Evolutionary conservation across 2,113 vertebrate genomes (phyloP), one percentile per base, ranked within the genome.

Genomic region (Callospermophilus lateralis): DNA sequence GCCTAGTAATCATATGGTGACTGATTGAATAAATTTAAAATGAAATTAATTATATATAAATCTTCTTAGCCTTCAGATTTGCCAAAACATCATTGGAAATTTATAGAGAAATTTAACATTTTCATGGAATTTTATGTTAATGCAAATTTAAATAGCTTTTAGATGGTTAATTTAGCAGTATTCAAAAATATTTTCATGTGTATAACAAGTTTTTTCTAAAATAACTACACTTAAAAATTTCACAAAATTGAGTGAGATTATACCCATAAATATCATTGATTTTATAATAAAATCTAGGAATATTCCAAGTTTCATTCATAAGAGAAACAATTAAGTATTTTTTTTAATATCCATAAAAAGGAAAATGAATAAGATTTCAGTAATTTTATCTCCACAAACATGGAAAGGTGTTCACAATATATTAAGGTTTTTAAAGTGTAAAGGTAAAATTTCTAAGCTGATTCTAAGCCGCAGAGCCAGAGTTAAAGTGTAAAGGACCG

Each of bases 351-450:
- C 26, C 11, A 63, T 51, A 48, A 42, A 42, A 81, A 74, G 30
- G 30, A 73, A 86, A 86, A 76, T 81, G 9, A 80, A 55, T 86
- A 86, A 61, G 3, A 79, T 80, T 58, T 74, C 74, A 17, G 26
- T 53, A 68, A 86, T 80, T 90, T 9, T 80, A 45, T 28, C 12
- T 55, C 22, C 51, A 72, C n/a, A 13, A 73, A 73, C 16, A 15
- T 79, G 53, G 58, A 76, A 87, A 74, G 12, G 39, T 51, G 20
- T 28, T 19, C 10, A 39, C 11, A 92, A 58, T 61, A 37, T 68
- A 61, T 51, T 87, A 80, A 96, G 17, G 74, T 84, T n/a, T 84
- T 90, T 24, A 76, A 68, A n/a, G n/a, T n/a, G n/a, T n/a, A n/a
- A n/a, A n/a, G n/a, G n/a, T n/a, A n/a, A n/a, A n/a, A n/a, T n/a